phyloP scores from a whole-genome alignment of 2,113 vertebrate genomes.

The Elephas maximus region DNA sequence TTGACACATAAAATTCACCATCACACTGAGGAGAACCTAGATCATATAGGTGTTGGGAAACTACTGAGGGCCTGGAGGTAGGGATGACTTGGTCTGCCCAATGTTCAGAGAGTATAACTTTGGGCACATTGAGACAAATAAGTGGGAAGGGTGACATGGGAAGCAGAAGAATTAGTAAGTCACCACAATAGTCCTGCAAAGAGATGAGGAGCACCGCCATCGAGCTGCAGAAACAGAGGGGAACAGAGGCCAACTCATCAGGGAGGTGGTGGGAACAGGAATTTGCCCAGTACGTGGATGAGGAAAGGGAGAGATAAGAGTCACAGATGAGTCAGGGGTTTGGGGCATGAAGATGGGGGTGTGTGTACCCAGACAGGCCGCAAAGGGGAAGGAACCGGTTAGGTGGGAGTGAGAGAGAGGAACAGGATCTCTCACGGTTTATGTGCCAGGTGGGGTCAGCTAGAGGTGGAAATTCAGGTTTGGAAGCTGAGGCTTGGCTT shows the following conservation, averaged over 20 bases:
- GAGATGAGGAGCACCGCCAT: rapidly evolving
- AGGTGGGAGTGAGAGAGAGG: neutral
- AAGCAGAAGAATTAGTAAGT: neutral
- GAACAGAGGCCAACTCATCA: rapidly evolving
- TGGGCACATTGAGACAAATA: neutral
- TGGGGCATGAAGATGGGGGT: neutral
- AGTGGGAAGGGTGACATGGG: neutral
- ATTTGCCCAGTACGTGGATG: neutral
- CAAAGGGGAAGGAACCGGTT: neutral
- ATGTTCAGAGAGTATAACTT: neutral
- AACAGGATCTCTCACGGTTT: rapidly evolving
- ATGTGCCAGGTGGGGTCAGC: rapidly evolving
- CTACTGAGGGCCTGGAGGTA: neutral
- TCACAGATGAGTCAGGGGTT: neutral
- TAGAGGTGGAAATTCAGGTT: conserved; percentile 42
- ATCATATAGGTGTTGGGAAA: rapidly evolving
- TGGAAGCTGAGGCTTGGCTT: neutral
- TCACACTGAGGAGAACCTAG: neutral
- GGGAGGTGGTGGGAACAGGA: too few relatives aligned
- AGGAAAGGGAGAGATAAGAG: neutral
- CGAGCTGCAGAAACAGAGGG: neutral
- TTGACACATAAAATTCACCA: neutral
- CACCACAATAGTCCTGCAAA: neutral
- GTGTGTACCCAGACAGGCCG: neutral
- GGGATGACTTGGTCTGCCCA: neutral